Evolutionary conservation across 1,140 invertebrate genomes (phyloP).

Genomic region (Drosophila navojoa): DNA sequence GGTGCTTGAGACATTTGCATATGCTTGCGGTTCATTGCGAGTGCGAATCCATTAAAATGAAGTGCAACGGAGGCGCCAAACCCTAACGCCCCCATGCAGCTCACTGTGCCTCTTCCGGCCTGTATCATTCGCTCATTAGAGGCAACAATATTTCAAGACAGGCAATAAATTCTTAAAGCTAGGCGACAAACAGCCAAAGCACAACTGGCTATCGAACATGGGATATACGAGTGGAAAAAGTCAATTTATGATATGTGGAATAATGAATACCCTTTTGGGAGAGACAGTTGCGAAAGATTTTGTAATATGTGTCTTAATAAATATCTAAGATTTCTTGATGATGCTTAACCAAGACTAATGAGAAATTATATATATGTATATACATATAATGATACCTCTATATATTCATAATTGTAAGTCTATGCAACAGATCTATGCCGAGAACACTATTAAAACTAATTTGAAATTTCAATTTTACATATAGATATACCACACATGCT

Average conservation of each 20-base stretch:
- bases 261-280: neutral
- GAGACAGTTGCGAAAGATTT: no score
- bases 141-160: slow-evolving; percentile 52
- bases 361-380: no score
- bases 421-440: no score
- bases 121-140: slow-evolving; percentile 72
- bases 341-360: no score
- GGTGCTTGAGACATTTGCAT: slow-evolving; percentile 80
- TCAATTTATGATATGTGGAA: neutral
- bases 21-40: slow-evolving; percentile 79
- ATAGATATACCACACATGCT: no score
- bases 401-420: no score
- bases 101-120: neutral
- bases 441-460: no score
- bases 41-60: slow-evolving; percentile 79
- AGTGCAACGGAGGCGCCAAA: slow-evolving; percentile 37
- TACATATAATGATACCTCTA: no score
- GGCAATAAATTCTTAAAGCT: slow-evolving; percentile 63
- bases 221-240: no score
- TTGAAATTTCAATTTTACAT: no score
- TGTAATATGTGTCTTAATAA: no score
- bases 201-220: slow-evolving; percentile 30
- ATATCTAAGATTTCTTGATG: no score
- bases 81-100: neutral
- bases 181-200: slow-evolving; percentile 8